Evolutionary conservation across 1,140 invertebrate species (phyloP), one percentile per base, ranked within the genome.

Genomic region (Drosophila setifemur): DNA sequence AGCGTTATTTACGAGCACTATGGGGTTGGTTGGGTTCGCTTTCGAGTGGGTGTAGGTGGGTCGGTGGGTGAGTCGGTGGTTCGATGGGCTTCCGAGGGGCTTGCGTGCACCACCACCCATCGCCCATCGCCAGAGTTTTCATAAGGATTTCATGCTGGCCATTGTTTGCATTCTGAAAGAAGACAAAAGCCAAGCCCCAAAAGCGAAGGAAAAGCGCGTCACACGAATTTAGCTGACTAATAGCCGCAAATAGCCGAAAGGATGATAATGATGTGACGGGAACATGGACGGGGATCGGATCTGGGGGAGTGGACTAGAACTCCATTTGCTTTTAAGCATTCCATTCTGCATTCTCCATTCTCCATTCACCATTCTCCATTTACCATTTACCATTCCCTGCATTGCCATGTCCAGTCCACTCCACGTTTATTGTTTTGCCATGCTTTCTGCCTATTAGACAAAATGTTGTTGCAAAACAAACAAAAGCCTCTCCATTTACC

Each of bases 161-260:
- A 86, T 85, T 85, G 81, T 85, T 86, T 81, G 75, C 64, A 75
- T 81, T 85, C 73, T 44, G 72, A 85, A 85, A 67, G 74, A 79
- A 85, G 53, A 85, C 81, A 85, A 85, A 85, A 81, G 75, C 81
- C 81, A 81, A 85, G 71, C 81, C 81, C 81, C 70, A 73, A 83
- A 85, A 85, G 68, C 54, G 42, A 72, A 72, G 26, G 31, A 72
- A 57, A 68, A 50, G 66, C 68, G 68, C 81, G 79, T 77, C 74
- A 79, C 74, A 85, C 68, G 68, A 73, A 82, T 82, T 82, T 82
- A 53, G 55, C 77, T 72, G 77, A 74, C 79, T 83, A 83, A 83
- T 71, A 79, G 79, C 67, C 63, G 28, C 52, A 58, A 67, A 58
- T 45, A 72, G 47, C 40, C 49, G 28, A 74, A 31, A 48, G 43